A percentile compares a stretch with the other conserved stretches of the same genome.
phyloP scores from a whole-genome alignment of 2,888 invertebrate species.

The Coelinius sp. region DNA sequence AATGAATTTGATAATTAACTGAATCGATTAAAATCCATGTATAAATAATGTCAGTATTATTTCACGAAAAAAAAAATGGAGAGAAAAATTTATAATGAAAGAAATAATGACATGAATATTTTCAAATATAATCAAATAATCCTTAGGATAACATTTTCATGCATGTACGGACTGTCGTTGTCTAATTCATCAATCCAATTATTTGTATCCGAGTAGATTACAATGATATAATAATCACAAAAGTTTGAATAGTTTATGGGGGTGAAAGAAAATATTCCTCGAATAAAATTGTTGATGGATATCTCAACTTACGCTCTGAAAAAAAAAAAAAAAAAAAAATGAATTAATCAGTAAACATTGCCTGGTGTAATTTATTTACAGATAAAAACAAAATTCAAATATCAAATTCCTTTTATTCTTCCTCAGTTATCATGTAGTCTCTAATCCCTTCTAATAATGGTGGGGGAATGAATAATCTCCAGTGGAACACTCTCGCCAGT shows the following conservation, averaged over 20 bases:
- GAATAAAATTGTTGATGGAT: constrained; percentile 7
- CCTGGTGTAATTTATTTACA: no score
- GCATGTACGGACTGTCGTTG: constrained; percentile 16
- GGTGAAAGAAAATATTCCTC: constrained; percentile 29
- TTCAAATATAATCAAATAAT: neutral
- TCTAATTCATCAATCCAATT: constrained; percentile 24
- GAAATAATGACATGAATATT: neutral
- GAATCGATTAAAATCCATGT: neutral
- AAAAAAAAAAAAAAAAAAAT: neutral
- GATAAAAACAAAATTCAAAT: neutral
- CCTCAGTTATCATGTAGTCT: neutral
- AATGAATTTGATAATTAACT: constrained; percentile 32
- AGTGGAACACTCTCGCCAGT: no score
- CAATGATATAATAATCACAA: neutral
- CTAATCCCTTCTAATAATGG: no score
- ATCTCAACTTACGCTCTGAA: neutral
- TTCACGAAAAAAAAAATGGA: constrained; percentile 9
- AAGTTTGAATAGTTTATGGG: neutral
- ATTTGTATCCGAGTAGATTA: constrained; percentile 28
- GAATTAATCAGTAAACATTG: neutral
- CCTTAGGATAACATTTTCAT: constrained; percentile 26
- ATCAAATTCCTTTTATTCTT: neutral
- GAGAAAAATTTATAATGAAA: neutral
- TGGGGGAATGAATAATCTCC: no score
- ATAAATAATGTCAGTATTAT: constrained; percentile 17